phyloP scores from a whole-genome alignment of 2,888 invertebrate genomes.

The Cheilosia vernalis region DNA sequence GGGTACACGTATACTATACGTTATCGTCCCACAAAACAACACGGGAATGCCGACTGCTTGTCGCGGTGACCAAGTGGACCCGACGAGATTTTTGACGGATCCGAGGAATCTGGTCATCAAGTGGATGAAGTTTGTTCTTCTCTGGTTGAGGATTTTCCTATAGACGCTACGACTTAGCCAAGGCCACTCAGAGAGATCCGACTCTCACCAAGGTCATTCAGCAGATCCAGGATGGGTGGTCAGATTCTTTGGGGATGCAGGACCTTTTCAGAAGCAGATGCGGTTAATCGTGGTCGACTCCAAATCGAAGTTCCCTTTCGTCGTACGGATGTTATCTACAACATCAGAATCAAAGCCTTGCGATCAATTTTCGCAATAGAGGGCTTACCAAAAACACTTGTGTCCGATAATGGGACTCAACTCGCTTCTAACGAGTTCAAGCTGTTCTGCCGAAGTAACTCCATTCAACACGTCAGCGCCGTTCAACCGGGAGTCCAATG shows the following conservation, averaged over 20 bases:
- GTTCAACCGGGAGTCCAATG: conserved; percentile 73
- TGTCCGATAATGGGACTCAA: conserved; percentile 75
- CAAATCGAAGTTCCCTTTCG: conserved; percentile 40
- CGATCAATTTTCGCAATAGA: conserved; percentile 74
- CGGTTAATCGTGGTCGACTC: conserved; percentile 42
- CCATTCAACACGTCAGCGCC: conserved; percentile 76
- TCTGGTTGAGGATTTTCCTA: conserved; percentile 19
- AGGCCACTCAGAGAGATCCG: background rate
- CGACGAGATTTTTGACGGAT: conserved; percentile 49
- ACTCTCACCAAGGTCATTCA: conserved; percentile 1
- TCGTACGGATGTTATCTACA: conserved; percentile 27
- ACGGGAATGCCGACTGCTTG: conserved; percentile 70
- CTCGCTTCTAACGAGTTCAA: conserved; percentile 74
- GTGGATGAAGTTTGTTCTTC: background rate
- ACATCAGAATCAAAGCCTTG: conserved; percentile 53
- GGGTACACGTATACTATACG: conserved; percentile 52
- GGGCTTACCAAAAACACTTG: conserved; percentile 72
- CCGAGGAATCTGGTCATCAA: conserved; percentile 1
- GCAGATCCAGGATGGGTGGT: conserved; percentile 7
- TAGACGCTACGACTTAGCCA: background rate
- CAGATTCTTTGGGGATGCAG: background rate
- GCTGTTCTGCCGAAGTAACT: conserved; percentile 70
- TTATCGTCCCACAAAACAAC: conserved; percentile 64
- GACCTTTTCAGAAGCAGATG: conserved; percentile 31
- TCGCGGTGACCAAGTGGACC: conserved; percentile 59